These are phyloP conservation scores for Phaethon lepturus DNA, from an alignment of 2,113 vertebrate species.

Conservation along the genomic window DNA sequence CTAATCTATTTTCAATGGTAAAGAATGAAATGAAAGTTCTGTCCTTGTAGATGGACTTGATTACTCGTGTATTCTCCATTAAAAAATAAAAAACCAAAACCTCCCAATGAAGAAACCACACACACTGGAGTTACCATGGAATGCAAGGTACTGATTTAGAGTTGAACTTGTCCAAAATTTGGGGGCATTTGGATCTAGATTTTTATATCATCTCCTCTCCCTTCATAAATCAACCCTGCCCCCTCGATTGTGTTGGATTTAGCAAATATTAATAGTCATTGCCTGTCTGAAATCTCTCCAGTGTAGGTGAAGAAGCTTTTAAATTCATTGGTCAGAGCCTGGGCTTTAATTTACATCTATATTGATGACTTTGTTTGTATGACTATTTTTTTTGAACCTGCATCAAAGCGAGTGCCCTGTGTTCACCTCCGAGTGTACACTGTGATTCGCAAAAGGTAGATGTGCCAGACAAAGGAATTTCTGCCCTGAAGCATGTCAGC, in stretches of 20 bases:
- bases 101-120: background rate
- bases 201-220: background rate
- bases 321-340: background rate
- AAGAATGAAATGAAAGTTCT: background rate
- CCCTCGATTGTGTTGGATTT: background rate
- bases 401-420: background rate
- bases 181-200: background rate
- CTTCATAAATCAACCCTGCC: background rate
- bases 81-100: background rate
- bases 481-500: conserved; percentile 37
- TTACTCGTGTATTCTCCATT: background rate
- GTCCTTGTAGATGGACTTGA: background rate
- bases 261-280: background rate
- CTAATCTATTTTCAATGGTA: conserved; percentile 9
- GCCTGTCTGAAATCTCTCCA: background rate
- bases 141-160: background rate
- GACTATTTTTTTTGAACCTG: background rate
- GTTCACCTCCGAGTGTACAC: background rate
- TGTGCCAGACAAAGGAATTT: conserved; percentile 37
- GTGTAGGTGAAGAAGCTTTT: background rate
- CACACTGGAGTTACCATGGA: background rate
- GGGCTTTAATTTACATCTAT: background rate
- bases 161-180: background rate
- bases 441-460: background rate
- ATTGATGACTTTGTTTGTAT: background rate